A percentile compares a stretch with the other conserved stretches of the same genome.
These are phyloP conservation scores for Patiria pectinifera DNA, from an alignment of 53 echinoderm and acorn worm species.

Conservation along the genomic window DNA sequence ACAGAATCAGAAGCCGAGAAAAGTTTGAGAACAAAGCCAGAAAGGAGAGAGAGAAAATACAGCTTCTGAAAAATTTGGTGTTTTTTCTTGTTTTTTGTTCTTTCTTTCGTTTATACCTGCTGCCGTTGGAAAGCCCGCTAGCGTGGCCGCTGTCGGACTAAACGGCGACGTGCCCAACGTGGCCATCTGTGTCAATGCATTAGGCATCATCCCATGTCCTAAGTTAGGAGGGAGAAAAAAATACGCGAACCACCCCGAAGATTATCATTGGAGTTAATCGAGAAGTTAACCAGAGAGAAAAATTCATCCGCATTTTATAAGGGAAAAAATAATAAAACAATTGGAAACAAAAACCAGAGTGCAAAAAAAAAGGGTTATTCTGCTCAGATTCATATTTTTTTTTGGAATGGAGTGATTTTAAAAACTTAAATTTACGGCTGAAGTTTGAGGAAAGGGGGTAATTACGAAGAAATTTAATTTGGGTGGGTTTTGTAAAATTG, in stretches of 20 bases:
- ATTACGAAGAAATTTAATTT: no score
- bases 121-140: constrained; percentile 74
- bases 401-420: neutral
- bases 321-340: neutral
- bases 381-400: neutral
- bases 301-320: neutral
- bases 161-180: constrained; percentile 42
- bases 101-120: constrained; percentile 62
- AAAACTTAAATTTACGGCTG: neutral
- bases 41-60: neutral
- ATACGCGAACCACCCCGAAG: constrained; percentile 21
- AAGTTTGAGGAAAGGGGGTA: no score
- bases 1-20: constrained; percentile 32
- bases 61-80: neutral
- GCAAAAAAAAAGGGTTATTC: neutral
- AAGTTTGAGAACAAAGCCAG: constrained; percentile 18
- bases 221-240: constrained; percentile 13
- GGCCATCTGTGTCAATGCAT: constrained; percentile 59
- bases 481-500: no score
- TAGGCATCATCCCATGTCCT: constrained; percentile 61
- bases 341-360: neutral
- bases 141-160: constrained; percentile 60
- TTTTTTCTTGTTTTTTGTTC: neutral
- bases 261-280: neutral
- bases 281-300: neutral